These are phyloP conservation scores for Ara ararauna DNA, from an alignment of 2,797 vertebrate species.

Conservation along the genomic window DNA sequence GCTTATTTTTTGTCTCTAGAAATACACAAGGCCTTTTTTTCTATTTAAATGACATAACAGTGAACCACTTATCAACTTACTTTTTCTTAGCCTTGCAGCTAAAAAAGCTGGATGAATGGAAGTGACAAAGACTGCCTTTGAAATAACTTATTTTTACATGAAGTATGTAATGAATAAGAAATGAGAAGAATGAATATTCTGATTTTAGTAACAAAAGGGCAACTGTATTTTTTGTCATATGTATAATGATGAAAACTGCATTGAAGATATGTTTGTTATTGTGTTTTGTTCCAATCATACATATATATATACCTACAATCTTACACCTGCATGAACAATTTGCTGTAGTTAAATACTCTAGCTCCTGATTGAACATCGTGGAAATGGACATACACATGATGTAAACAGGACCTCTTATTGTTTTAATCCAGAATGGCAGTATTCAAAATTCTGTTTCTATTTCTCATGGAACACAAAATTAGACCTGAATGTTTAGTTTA, in stretches of 20 bases:
- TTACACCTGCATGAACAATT: not conserved
- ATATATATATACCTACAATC: not conserved
- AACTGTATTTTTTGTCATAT: not conserved
- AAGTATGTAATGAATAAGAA: not conserved
- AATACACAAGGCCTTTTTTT: not conserved
- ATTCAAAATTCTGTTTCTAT: not conserved
- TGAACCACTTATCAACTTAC: not conserved
- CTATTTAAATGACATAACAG: not conserved
- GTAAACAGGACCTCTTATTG: not conserved
- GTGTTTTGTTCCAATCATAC: not conserved
- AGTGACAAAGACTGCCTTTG: slow-evolving; percentile 16
- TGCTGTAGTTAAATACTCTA: not conserved
- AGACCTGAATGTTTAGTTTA: not conserved
- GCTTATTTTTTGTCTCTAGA: not conserved
- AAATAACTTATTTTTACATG: slow-evolving; percentile 19
- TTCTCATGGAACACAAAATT: not conserved
- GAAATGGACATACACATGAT: not conserved
- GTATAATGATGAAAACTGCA: not conserved
- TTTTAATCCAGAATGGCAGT: not conserved
- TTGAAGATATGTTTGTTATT: not conserved
- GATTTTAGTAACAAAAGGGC: not conserved
- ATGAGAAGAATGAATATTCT: not conserved
- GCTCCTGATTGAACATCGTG: not conserved
- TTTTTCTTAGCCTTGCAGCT: not conserved
- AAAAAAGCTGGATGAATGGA: not conserved